Conservation (phyloP, 2,113 vertebrate species). For the crab-eating macaque (Macaca fascicularis) region T2T-MFA8v1.1 NC_088394.1:66266001-66266500, state of each 20-base stretch:
- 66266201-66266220: not conserved
- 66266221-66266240: not conserved
- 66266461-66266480: too few species aligned
- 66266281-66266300: not conserved
- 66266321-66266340: too few species aligned
- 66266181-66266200: not conserved
- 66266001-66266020: not conserved
- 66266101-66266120: not conserved
- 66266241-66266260: not conserved
- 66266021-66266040: not conserved
- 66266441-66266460: too few species aligned
- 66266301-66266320: too few species aligned
- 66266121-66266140: not conserved
- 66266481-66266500: too few species aligned
- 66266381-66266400: too few species aligned
- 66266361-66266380: too few species aligned
- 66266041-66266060: not conserved
- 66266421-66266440: too few species aligned
- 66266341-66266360: too few species aligned
- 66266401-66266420: too few species aligned
- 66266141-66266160: not conserved
- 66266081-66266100: not conserved
- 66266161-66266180: too few species aligned
- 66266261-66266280: not conserved
- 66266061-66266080: not conserved